These are phyloP conservation scores for Amphipyra berbera DNA, from an alignment of 2,888 invertebrate species.

Conservation along the genomic window DNA sequence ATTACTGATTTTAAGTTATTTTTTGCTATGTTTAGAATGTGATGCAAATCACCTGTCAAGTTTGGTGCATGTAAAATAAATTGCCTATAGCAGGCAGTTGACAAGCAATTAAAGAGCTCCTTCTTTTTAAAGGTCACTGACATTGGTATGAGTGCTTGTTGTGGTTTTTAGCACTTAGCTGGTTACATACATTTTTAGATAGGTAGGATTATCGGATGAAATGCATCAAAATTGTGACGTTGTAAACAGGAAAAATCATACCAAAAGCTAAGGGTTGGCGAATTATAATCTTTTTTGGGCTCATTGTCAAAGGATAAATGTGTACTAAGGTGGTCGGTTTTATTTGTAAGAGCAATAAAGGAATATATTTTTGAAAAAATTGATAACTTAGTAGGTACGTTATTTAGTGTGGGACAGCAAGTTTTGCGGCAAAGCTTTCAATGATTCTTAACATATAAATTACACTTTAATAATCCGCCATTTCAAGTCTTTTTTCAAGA, in stretches of 20 bases:
- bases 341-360: constrained; percentile 32
- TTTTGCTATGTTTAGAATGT: constrained; percentile 14
- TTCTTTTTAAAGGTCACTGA: constrained; percentile 65
- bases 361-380: constrained; percentile 4
- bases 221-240: constrained; percentile 38
- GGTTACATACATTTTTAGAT: constrained; percentile 41
- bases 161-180: constrained; percentile 47
- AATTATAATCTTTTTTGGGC: constrained; percentile 30
- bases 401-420: background rate
- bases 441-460: background rate
- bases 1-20: constrained; percentile 9
- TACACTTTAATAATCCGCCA: background rate
- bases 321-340: constrained; percentile 24
- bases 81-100: constrained; percentile 26
- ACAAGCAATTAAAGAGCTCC: constrained; percentile 21
- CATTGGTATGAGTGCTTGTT: constrained; percentile 47
- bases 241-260: constrained; percentile 51
- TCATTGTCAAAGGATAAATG: constrained; percentile 42
- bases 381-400: background rate
- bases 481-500: background rate
- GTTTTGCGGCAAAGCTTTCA: constrained; percentile 3
- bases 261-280: constrained; percentile 36
- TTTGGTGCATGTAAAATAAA: constrained; percentile 27
- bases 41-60: constrained; percentile 38
- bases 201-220: constrained; percentile 32